Conservation (phyloP, 2,888 invertebrate genomes). For the Stenurella melanura region DNA sequence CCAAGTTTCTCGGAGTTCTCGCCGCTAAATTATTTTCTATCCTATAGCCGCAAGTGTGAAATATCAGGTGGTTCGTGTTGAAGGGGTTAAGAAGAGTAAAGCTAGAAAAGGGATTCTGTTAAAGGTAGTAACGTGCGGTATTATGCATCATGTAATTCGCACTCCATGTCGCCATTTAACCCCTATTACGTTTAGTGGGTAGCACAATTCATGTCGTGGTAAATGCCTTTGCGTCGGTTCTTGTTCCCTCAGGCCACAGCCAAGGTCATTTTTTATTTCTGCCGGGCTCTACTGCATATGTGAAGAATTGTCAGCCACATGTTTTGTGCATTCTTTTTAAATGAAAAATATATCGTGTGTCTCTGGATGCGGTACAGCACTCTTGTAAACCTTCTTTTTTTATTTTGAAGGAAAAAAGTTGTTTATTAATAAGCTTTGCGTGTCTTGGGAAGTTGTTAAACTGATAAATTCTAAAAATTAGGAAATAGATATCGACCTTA, state of each 20-base stretch:
- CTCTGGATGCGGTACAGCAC: no score
- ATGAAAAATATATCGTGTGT: no score
- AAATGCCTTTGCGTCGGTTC: slow-evolving; percentile 29
- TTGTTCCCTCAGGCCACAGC: not conserved
- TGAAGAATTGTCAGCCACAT: slow-evolving; percentile 12
- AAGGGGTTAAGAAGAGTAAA: slow-evolving; percentile 30
- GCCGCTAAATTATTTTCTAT: slow-evolving; percentile 21
- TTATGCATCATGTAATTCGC: slow-evolving; percentile 38
- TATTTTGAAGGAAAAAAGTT: no score
- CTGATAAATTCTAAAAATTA: no score
- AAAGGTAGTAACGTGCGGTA: slow-evolving; percentile 27
- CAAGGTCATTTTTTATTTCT: slow-evolving; percentile 29
- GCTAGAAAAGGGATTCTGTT: slow-evolving; percentile 19
- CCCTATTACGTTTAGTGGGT: slow-evolving; percentile 34
- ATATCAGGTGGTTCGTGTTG: slow-evolving; percentile 47
- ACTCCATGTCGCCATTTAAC: slow-evolving; percentile 34
- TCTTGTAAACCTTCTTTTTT: no score
- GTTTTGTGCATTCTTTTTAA: not conserved
- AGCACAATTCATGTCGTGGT: slow-evolving; percentile 37
- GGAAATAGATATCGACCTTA: no score
- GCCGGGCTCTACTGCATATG: not conserved
- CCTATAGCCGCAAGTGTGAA: slow-evolving; percentile 41
- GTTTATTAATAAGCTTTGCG: no score
- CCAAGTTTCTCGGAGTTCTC: slow-evolving; percentile 16
- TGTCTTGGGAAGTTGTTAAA: no score